Evolutionary conservation across 2,797 vertebrate genomes (phyloP).

Genomic region (Vultur gryphus): DNA sequence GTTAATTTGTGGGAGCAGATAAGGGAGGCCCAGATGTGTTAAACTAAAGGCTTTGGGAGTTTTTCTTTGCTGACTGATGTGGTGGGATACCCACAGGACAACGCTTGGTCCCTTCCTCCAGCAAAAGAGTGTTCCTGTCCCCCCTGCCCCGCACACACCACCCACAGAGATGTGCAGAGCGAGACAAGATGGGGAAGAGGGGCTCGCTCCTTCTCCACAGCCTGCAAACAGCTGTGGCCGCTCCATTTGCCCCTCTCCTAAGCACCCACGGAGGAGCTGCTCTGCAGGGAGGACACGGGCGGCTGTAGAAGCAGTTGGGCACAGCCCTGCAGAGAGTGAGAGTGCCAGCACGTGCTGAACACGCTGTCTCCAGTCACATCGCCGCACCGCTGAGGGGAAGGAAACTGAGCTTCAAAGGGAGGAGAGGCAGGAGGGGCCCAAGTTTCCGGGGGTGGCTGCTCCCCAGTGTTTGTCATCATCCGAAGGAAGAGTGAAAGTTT

Average conservation of each 20-base stretch:
- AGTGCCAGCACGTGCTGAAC: not conserved
- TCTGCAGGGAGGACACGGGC: rapidly evolving
- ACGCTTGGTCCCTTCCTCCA: not conserved
- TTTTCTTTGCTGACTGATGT: not conserved
- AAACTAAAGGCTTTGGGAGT: not conserved
- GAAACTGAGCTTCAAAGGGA: not conserved
- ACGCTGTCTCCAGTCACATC: not conserved
- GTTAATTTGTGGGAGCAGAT: not conserved
- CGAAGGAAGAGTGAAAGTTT: constrained; percentile 3
- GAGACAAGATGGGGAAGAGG: not conserved
- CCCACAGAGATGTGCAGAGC: not conserved
- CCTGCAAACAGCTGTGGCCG: rapidly evolving
- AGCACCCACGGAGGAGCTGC: rapidly evolving
- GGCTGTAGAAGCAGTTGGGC: not conserved
- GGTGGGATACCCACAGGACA: not conserved
- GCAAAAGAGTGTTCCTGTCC: no score
- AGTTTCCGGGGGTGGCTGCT: not conserved
- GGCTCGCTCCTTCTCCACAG: not conserved
- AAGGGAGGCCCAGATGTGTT: not conserved
- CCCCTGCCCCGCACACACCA: not conserved
- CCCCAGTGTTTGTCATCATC: not conserved
- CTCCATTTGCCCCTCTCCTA: rapidly evolving
- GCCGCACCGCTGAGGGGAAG: not conserved
- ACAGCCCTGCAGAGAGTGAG: not conserved
- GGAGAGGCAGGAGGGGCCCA: not conserved